Percentiles rank a stretch among this genome's conserved stretches.
Evolutionary conservation across 1,140 invertebrate genomes (phyloP).

Genomic region (Chironomus tepperi): DNA sequence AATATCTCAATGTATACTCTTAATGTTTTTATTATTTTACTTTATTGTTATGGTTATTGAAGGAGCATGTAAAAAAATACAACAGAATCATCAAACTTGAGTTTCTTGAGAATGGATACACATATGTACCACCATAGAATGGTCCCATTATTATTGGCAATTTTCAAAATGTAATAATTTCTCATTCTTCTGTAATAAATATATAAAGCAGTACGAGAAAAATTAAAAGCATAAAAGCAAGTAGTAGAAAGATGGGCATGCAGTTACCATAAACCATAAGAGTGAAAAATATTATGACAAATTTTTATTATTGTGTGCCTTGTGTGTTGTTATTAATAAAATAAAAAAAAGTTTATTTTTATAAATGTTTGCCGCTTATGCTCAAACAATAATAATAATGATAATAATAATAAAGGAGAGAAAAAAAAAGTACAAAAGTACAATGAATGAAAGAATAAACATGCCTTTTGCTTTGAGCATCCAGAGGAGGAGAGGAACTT

Average conservation of each 20-base stretch:
- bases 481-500: neutral
- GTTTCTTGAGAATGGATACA: too few relatives aligned
- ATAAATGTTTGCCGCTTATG: neutral
- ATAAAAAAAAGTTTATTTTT: neutral
- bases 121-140: too few relatives aligned
- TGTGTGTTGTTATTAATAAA: constrained; percentile 9
- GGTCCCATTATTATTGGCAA: neutral
- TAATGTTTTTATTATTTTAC: too few relatives aligned
- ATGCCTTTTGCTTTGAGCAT: neutral
- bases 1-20: too few relatives aligned
- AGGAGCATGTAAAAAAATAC: neutral
- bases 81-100: too few relatives aligned
- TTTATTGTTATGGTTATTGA: neutral
- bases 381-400: constrained; percentile 4
- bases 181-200: constrained; percentile 15
- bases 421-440: neutral
- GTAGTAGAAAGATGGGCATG: neutral
- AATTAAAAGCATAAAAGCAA: neutral
- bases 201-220: neutral
- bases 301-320: constrained; percentile 24
- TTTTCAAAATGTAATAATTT: constrained; percentile 5
- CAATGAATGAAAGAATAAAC: neutral
- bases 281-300: constrained; percentile 23
- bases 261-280: constrained; percentile 11
- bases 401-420: too few relatives aligned